phyloP scores from a whole-genome alignment of 2,797 vertebrate genomes.

The Pitangus sulphuratus region DNA sequence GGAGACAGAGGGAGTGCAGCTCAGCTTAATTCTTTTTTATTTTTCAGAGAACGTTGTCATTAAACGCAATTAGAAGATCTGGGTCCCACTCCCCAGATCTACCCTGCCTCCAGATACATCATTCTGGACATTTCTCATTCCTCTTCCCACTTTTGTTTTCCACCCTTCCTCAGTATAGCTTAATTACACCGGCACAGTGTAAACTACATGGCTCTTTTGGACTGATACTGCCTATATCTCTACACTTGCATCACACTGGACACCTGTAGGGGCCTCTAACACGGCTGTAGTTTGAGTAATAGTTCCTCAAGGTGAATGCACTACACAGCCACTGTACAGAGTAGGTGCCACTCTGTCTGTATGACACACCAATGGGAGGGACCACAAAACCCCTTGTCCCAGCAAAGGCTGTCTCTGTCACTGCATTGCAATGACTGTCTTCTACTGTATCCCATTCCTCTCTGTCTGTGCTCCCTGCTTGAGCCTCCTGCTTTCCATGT shows the following conservation, averaged over 20 bases:
- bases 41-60: not conserved
- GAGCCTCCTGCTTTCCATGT: not conserved
- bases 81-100: not conserved
- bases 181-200: not conserved
- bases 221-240: accelerated
- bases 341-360: not conserved
- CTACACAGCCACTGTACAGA: not conserved
- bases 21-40: not conserved
- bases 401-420: not conserved
- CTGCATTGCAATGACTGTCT: not conserved
- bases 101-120: not conserved
- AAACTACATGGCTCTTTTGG: not conserved
- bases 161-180: not conserved
- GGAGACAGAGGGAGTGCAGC: not conserved
- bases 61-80: not conserved
- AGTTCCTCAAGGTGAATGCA: not conserved
- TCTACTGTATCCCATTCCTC: not conserved
- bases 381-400: not conserved
- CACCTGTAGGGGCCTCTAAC: not conserved
- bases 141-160: not conserved
- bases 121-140: not conserved
- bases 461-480: not conserved
- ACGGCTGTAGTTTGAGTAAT: not conserved
- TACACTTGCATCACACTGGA: not conserved
- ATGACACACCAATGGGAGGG: not conserved